Conservation (phyloP, 2,113 vertebrate genomes). For the Nibea albiflora region DNA sequence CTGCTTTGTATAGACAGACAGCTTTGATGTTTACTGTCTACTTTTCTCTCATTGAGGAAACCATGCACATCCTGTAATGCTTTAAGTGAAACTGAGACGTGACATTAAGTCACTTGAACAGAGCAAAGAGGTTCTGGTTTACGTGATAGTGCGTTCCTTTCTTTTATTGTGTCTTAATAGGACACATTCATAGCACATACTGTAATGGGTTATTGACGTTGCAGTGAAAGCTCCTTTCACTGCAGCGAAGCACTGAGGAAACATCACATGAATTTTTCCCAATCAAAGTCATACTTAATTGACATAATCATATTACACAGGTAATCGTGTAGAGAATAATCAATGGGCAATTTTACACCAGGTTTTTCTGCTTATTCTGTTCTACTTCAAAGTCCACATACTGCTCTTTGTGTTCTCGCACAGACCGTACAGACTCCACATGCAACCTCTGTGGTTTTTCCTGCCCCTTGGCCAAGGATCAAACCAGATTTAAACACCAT, state of each 20-base stretch:
- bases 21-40: constrained; percentile 44
- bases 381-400: constrained; percentile 58
- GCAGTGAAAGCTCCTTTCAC: constrained; percentile 41
- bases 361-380: constrained; percentile 35
- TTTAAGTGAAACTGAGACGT: constrained; percentile 50
- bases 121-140: constrained; percentile 41
- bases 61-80: constrained; percentile 34
- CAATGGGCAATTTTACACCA: constrained; percentile 34
- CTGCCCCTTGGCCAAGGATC: constrained; percentile 69
- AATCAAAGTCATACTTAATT: constrained; percentile 47
- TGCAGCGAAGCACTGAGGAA: constrained; percentile 23
- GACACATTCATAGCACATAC: constrained; percentile 47
- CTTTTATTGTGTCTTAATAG: constrained; percentile 58
- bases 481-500: constrained; percentile 71
- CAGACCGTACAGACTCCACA: constrained; percentile 64
- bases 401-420: constrained; percentile 50
- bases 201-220: constrained; percentile 51
- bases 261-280: constrained; percentile 44
- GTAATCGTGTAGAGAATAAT: constrained; percentile 55
- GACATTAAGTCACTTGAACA: constrained; percentile 37
- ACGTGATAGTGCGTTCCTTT: constrained; percentile 45
- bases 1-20: constrained; percentile 19
- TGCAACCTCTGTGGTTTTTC: constrained; percentile 66
- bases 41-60: constrained; percentile 37
- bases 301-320: constrained; percentile 68